A percentile compares a stretch with the other conserved stretches of the same genome.
Evolutionary conservation across 2,113 vertebrate species (phyloP).

Genomic region (Piliocolobus tephrosceles): DNA sequence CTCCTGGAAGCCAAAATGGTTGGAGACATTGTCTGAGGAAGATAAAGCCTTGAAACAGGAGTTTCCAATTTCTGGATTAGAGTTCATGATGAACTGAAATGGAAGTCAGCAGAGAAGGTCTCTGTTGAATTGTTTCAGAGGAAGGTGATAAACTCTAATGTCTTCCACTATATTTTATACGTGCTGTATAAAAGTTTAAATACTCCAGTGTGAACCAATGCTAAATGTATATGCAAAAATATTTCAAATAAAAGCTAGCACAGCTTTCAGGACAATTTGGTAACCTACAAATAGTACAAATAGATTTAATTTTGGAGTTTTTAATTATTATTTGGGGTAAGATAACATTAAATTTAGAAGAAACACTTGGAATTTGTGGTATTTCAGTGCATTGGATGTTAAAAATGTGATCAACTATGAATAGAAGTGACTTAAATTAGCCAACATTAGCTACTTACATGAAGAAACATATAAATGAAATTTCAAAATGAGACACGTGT

Average conservation of each 20-base stretch:
- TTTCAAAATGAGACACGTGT: background rate
- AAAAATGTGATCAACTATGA: conserved; percentile 21
- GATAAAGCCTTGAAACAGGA: background rate
- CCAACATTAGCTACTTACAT: background rate
- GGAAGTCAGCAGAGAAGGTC: background rate
- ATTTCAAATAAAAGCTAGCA: conserved; percentile 14
- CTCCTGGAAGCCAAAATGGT: background rate
- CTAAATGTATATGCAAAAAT: conserved; percentile 24
- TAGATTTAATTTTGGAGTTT: background rate
- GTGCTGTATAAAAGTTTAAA: background rate
- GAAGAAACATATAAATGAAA: background rate
- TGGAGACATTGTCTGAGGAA: background rate
- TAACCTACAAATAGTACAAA: background rate
- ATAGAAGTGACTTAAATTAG: conserved; percentile 10
- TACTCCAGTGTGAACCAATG: background rate
- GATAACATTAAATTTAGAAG: conserved; percentile 13
- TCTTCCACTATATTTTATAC: background rate
- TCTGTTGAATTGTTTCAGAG: background rate
- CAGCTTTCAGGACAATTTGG: background rate
- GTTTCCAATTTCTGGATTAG: background rate
- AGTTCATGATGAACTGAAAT: background rate
- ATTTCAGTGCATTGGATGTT: background rate
- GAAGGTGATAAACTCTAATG: background rate
- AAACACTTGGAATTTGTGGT: background rate
- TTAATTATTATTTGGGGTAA: background rate